Percentiles rank a stretch among this genome's conserved stretches.
Conservation (phyloP, 2,113 vertebrate species). For the Nannospalax galili region DNA sequence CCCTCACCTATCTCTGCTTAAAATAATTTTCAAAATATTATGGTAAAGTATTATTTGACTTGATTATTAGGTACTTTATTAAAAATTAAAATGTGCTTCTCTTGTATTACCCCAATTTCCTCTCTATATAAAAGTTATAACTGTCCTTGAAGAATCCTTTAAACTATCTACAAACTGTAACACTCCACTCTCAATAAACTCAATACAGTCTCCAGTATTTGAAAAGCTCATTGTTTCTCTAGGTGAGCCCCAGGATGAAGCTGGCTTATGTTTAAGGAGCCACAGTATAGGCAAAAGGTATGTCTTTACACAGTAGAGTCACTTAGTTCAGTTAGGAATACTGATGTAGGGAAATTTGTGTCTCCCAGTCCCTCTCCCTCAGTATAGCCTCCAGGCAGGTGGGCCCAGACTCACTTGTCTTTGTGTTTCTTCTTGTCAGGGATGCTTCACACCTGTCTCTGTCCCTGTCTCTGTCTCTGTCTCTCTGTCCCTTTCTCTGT, state of each 20-base stretch:
- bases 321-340: neutral
- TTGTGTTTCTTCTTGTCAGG: neutral
- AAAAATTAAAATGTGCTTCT: too few species aligned
- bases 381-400: neutral
- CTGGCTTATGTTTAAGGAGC: neutral
- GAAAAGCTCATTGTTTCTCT: neutral
- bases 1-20: neutral
- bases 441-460: neutral
- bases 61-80: neutral
- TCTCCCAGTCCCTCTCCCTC: neutral
- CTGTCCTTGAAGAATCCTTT: neutral
- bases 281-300: accelerated
- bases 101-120: neutral
- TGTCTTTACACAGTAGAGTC: neutral
- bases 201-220: neutral
- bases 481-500: too few species aligned
- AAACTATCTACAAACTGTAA: neutral
- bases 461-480: neutral
- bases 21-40: neutral
- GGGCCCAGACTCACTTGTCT: neutral
- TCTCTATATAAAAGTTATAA: neutral
- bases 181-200: neutral
- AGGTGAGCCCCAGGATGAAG: neutral
- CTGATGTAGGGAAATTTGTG: neutral
- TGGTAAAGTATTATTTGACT: neutral